Evolutionary conservation across 30 jellyfish, hydroid and myxozoan species (phyloP), one percentile per base, ranked within the genome.

Genomic region (Sanderia malayensis): DNA sequence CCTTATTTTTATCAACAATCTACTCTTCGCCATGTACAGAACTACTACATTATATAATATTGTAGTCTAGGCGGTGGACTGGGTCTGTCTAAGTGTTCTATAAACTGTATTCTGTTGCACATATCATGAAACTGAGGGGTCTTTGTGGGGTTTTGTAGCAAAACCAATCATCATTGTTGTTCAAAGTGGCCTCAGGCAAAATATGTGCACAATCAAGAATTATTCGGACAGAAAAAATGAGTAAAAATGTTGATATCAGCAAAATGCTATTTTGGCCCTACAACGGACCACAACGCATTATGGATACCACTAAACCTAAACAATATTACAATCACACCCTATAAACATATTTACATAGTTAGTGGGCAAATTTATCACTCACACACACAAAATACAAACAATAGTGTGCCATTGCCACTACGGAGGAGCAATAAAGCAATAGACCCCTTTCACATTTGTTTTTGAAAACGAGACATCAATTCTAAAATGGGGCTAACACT

Each of bases 371-470:
- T 41, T 41, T 41, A 41, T 41, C 55, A 41, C 55, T 41, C 55
- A 8, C 11, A 15, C 8, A 41, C 55, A 41, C 55, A 41, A 41
- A 41, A 41, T 8, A 6, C 55, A 8, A 41, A 41, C 15, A 15
- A 41, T 41, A 41, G 55, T 41, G 11, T 41, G 8, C 8, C 15
- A 41, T 41, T 15, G 55, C 55, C 55, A 41, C 55, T 41, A 41
- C 55, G 55, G 55, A 41, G 55, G 55, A 41, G 55, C 55, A 41
- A 41, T 41, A 41, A 41, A n/a, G n/a, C n/a, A n/a, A n/a, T n/a
- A n/a, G n/a, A n/a, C n/a, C n/a, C n/a, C n/a, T n/a, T n/a, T n/a
- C n/a, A n/a, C n/a, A n/a, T n/a, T n/a, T n/a, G n/a, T n/a, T n/a
- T n/a, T n/a, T n/a, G n/a, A n/a, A n/a, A n/a, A n/a, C n/a, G n/a